Conservation (phyloP, 2,797 vertebrate genomes). For the Lepus oiostolus region DNA sequence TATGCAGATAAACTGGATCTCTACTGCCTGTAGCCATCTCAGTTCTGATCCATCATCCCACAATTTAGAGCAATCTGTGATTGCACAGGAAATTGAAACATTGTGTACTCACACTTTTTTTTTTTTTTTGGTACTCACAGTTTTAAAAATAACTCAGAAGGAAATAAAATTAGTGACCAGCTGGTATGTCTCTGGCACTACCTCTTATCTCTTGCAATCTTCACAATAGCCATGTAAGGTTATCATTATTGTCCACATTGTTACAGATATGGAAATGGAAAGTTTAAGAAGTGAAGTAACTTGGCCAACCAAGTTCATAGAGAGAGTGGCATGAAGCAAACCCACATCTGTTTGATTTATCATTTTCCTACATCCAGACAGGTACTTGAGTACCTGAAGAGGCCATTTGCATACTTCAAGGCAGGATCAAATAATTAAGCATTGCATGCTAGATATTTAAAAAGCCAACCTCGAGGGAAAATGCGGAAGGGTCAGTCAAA, state of each 20-base stretch:
- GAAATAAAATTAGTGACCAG: constrained; percentile 34
- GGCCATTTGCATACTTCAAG: background rate
- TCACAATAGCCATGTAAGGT: background rate
- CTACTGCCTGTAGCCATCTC: background rate
- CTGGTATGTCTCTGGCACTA: background rate
- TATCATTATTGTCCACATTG: background rate
- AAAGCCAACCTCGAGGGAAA: background rate
- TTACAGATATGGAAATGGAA: background rate
- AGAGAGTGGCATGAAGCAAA: background rate
- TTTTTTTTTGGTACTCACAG: background rate
- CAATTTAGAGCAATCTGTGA: background rate
- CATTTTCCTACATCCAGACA: background rate
- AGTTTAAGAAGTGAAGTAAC: background rate
- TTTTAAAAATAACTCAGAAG: constrained; percentile 51
- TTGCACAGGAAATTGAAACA: constrained; percentile 32
- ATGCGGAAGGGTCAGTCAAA: background rate
- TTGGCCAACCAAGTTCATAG: background rate
- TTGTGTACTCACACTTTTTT: constrained; percentile 6
- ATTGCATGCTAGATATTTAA: background rate
- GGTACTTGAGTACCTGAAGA: background rate
- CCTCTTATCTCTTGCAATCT: background rate
- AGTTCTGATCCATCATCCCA: background rate
- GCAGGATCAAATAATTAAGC: background rate
- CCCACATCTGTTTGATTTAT: background rate
- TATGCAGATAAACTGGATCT: background rate